phyloP scores from a whole-genome alignment of 92 coral and sea anemone species.

The Heliopora coerulea region DNA sequence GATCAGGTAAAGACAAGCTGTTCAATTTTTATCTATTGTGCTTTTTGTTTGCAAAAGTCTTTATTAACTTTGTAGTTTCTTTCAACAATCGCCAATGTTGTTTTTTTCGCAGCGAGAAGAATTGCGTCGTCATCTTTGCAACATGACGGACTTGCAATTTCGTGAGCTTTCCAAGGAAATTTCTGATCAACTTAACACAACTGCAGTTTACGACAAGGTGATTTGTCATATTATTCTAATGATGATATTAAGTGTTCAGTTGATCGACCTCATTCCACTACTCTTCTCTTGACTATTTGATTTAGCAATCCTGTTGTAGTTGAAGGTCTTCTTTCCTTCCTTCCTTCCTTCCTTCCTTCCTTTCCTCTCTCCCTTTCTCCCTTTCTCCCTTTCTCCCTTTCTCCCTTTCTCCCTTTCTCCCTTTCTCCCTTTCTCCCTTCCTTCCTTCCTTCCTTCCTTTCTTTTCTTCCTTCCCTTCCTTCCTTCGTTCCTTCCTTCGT shows the following conservation, averaged over 20 bases:
- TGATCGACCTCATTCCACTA: neutral
- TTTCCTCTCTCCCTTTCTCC: neutral
- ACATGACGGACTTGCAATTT: slow-evolving; percentile 41
- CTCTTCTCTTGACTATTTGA: too few relatives aligned
- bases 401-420: too few relatives aligned
- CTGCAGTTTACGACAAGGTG: slow-evolving; percentile 23
- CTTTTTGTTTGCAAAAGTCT: neutral
- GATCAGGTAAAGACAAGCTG: neutral
- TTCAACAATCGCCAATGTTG: too few relatives aligned
- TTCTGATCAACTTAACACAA: slow-evolving; percentile 36
- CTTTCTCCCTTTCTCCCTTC: too few relatives aligned
- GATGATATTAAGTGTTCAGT: neutral
- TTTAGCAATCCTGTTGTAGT: too few relatives aligned
- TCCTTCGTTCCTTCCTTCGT: neutral
- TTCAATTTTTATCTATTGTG: neutral
- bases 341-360: neutral
- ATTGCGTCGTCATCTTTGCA: slow-evolving; percentile 35
- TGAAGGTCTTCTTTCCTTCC: too few relatives aligned
- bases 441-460: neutral
- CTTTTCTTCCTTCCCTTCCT: neutral
- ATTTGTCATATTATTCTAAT: neutral
- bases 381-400: too few relatives aligned
- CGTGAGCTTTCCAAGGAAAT: slow-evolving; percentile 18
- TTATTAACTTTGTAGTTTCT: neutral
- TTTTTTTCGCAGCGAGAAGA: slow-evolving; percentile 29